These are phyloP conservation scores for Eristalis tenax DNA, from an alignment of 2,888 invertebrate species.

Conservation along the genomic window DNA sequence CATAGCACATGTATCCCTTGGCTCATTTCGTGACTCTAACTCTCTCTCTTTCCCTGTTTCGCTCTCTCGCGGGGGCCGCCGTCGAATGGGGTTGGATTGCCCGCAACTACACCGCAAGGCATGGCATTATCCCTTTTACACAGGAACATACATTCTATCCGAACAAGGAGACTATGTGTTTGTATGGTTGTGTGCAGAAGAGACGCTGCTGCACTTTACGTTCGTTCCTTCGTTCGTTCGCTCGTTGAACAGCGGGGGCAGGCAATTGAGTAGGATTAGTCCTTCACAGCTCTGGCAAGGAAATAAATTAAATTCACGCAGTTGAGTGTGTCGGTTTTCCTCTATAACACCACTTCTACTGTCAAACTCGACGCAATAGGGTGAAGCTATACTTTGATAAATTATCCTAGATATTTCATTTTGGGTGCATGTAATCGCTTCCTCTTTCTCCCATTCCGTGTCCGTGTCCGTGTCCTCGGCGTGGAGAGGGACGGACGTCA, in stretches of 20 bases:
- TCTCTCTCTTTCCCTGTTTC: neutral
- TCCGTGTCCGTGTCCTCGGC: neutral
- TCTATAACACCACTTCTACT: conserved; percentile 61
- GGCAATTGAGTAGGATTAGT: conserved; percentile 67
- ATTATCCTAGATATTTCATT: conserved; percentile 70
- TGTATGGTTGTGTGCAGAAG: neutral
- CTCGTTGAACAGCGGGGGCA: conserved; percentile 27
- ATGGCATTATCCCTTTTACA: conserved; percentile 64
- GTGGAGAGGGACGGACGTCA: neutral
- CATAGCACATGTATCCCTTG: neutral
- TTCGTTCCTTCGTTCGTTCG: conserved; percentile 11
- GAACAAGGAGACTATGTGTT: neutral
- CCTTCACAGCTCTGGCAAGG: conserved; percentile 60
- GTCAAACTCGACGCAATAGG: conserved; percentile 54
- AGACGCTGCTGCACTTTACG: conserved; percentile 44
- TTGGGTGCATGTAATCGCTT: conserved; percentile 67
- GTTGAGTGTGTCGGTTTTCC: conserved; percentile 68
- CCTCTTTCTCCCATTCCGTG: neutral
- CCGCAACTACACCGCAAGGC: conserved; percentile 71
- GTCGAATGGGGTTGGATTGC: conserved; percentile 58
- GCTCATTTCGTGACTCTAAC: conserved; percentile 64
- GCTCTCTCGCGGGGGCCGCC: neutral
- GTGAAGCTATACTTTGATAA: conserved; percentile 65
- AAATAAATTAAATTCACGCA: conserved; percentile 72
- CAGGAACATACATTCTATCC: conserved; percentile 24